A percentile compares a stretch with the other conserved stretches of the same genome.
These are phyloP conservation scores for Sebastes flavidus DNA, from an alignment of 2,797 vertebrate genomes.

Conservation along the genomic window DNA sequence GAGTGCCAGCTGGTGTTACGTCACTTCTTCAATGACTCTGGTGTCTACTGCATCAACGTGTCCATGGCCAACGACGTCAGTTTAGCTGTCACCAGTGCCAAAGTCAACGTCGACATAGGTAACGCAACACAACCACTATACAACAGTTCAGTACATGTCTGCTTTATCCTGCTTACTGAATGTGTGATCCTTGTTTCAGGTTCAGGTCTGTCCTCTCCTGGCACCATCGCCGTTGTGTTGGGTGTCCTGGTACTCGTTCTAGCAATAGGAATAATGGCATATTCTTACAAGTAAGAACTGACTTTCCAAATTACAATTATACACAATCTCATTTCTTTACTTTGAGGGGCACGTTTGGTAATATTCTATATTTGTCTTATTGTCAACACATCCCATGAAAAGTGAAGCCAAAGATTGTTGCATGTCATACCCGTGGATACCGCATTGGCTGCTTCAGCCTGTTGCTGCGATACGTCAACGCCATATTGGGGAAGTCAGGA, in stretches of 20 bases:
- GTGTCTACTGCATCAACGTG: conserved; percentile 92
- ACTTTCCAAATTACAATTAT: background rate
- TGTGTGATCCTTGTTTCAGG: conserved; percentile 44
- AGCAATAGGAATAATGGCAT: conserved; percentile 72
- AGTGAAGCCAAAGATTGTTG: background rate
- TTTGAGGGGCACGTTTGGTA: background rate
- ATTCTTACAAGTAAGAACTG: conserved; percentile 82
- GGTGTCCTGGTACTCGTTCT: conserved; percentile 76
- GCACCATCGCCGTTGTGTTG: conserved; percentile 70
- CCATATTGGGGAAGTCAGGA: too few relatives aligned
- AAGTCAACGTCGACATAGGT: conserved; percentile 85
- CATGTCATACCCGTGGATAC: too few relatives aligned
- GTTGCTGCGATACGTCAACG: too few relatives aligned
- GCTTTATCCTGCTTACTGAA: background rate
- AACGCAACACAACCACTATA: background rate
- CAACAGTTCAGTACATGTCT: background rate
- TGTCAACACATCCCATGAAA: background rate
- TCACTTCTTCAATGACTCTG: conserved; percentile 88
- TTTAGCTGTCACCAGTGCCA: conserved; percentile 87
- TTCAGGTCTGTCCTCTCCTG: conserved; percentile 64
- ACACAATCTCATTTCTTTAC: background rate
- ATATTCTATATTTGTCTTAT: background rate
- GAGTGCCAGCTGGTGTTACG: conserved; percentile 89
- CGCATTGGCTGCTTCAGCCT: too few relatives aligned
- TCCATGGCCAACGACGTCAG: conserved; percentile 89